A percentile compares a stretch with the other conserved stretches of the same genome.
phyloP scores from a whole-genome alignment of 2,113 vertebrate species.

The Rhinoderma darwinii region DNA sequence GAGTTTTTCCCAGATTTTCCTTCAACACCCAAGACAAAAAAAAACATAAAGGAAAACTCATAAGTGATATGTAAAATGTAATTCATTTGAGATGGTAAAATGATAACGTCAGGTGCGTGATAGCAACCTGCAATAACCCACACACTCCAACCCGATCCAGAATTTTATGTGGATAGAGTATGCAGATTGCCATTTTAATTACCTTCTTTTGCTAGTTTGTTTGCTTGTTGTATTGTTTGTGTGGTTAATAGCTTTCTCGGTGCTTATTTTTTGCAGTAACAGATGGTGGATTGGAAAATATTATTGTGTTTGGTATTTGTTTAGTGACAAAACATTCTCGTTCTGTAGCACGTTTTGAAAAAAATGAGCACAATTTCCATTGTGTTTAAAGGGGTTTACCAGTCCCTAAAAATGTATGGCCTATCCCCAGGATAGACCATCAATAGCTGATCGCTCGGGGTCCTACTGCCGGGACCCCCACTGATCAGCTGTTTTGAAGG shows the following conservation, averaged over 20 bases:
- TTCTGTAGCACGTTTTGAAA: neutral
- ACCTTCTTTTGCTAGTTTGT: neutral
- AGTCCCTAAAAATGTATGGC: too few species aligned
- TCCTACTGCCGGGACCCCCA: too few species aligned
- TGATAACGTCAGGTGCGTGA: neutral
- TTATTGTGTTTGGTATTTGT: conserved; percentile 1
- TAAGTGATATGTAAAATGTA: neutral
- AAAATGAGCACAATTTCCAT: neutral
- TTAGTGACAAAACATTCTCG: conserved; percentile 3
- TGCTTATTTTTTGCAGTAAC: conserved; percentile 2
- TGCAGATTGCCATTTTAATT: conserved; percentile 9
- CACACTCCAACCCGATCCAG: neutral
- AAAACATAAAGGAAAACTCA: neutral
- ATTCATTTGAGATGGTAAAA: neutral
- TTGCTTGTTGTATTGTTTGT: neutral
- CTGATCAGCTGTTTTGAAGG: too few species aligned
- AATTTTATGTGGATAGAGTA: neutral
- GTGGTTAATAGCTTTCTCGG: neutral
- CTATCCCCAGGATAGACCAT: too few species aligned
- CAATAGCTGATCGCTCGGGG: too few species aligned
- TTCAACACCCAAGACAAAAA: neutral
- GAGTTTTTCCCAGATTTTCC: neutral
- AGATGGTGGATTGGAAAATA: conserved; percentile 14
- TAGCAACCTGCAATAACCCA: neutral
- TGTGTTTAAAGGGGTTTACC: too few species aligned